Evolutionary conservation across 2,797 vertebrate species (phyloP), one percentile per base, ranked within the genome.

Genomic region (Glossophaga mutica): DNA sequence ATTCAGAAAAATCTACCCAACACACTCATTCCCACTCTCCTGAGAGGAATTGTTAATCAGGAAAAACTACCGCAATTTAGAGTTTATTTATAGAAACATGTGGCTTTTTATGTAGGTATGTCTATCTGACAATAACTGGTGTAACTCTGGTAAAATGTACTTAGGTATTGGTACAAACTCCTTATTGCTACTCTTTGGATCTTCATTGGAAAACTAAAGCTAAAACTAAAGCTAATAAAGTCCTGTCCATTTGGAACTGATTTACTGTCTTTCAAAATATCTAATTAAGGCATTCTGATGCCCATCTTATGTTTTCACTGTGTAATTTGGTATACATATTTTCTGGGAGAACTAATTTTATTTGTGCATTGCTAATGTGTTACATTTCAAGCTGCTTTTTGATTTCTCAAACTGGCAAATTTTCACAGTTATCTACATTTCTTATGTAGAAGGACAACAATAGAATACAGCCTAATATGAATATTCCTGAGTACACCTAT

Each of bases 321-420:
- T 24, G 87, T 87, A 76, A 39, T 67, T 88, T 62, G 26, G n/a
- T 92, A 78, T 81, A 16, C 32, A 19, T 70, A 94, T 82, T 92
- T 95, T 59, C 21, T 87, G 16, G 42, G 73, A 92, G 78, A 89
- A 29, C 32, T 71, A 21, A 93, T 70, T 94, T 87, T 94, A 84
- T 94, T 83, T 94, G 76, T 86, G 12, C 73, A 92, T 83, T 67
- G 3, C 19, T 91, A 79, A 67, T 81, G 14, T 2, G 42, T 90
- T 96, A 48, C 14, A 90, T 68, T 95, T 94, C 70, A 95, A 90
- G 46, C 32, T 78, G 46, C 84, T 46, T 93, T 96, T 97, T 89
- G 32, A 93, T 87, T 91, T 94, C 55, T 91, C 14, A 85, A 84
- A 77, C 46, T 37, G 78, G 42, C 7, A 88, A 44, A 44, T 52